Evolutionary conservation across 1,140 invertebrate genomes (phyloP).

Genomic region (Drosophila melanogaster): DNA sequence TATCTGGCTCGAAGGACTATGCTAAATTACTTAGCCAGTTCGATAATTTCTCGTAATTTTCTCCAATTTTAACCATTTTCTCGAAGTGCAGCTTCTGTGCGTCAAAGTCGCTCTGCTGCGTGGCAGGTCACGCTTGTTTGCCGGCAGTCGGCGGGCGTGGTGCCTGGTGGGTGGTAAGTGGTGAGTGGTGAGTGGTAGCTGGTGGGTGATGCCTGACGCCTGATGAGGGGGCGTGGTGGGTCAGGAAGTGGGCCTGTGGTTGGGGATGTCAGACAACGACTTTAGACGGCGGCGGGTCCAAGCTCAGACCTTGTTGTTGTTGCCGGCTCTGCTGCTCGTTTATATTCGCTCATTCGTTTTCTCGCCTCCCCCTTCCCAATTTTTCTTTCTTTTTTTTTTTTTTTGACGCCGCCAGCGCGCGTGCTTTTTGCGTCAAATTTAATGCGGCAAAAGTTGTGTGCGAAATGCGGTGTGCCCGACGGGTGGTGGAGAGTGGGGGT

Average conservation of each 20-base stretch:
- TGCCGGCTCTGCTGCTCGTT: slow-evolving; percentile 36
- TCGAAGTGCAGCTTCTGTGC: slow-evolving; percentile 31
- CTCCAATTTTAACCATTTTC: not conserved
- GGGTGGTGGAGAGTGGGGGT: slow-evolving; percentile 13
- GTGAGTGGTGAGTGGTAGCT: not conserved
- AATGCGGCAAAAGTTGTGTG: slow-evolving; percentile 73
- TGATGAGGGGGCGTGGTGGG: slow-evolving; percentile 25
- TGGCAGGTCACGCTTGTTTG: slow-evolving; percentile 74
- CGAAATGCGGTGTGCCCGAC: slow-evolving; percentile 43
- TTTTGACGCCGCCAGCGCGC: slow-evolving; percentile 49
- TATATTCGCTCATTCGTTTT: slow-evolving; percentile 43
- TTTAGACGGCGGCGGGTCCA: slow-evolving; percentile 54
- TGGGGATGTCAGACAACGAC: slow-evolving; percentile 53
- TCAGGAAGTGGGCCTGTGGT: slow-evolving; percentile 3
- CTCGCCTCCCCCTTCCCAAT: slow-evolving; percentile 15
- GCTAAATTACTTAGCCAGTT: too few relatives aligned
- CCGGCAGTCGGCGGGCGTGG: slow-evolving; percentile 10
- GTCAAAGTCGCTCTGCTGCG: slow-evolving; percentile 55
- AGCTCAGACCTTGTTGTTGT: slow-evolving; percentile 31
- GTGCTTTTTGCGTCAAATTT: slow-evolving; percentile 64
- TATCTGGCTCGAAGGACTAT: too few relatives aligned
- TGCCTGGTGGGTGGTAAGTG: not conserved
- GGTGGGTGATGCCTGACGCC: slow-evolving; percentile 24
- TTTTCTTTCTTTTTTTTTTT: slow-evolving; percentile 25
- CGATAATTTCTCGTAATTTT: too few relatives aligned